Conservation (phyloP, 2,888 invertebrate genomes). For the Pammene fasciana region DNA sequence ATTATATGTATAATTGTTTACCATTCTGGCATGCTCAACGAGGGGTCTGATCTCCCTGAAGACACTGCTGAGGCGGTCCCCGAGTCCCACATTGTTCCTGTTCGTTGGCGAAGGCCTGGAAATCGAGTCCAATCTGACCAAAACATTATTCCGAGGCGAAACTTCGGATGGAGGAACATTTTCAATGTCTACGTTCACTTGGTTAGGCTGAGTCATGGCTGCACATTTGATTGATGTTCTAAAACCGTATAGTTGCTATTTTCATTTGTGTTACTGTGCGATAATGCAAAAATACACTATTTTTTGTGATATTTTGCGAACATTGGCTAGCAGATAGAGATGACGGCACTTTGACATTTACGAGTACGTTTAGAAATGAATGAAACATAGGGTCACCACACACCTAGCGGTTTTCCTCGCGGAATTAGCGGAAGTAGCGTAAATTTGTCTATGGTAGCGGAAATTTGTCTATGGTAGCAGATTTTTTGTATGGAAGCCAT, state of each 20-base stretch:
- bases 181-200: constrained; percentile 74
- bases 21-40: constrained; percentile 85
- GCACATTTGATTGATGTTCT: constrained; percentile 37
- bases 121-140: constrained; percentile 68
- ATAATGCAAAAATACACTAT: constrained; percentile 24
- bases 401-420: no score
- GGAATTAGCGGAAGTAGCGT: no score
- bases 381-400: not conserved
- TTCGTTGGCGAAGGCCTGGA: constrained; percentile 61
- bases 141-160: constrained; percentile 60
- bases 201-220: constrained; percentile 72
- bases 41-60: constrained; percentile 87
- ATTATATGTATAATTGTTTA: constrained; percentile 49
- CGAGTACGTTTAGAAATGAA: constrained; percentile 12
- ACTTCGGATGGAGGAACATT: constrained; percentile 64
- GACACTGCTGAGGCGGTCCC: constrained; percentile 74
- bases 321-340: constrained; percentile 33
- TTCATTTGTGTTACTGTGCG: constrained; percentile 22
- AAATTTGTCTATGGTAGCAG: no score
- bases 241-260: constrained; percentile 24
- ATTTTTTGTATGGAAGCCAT: no score
- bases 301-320: constrained; percentile 29
- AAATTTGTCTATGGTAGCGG: no score
- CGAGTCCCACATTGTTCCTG: constrained; percentile 70
- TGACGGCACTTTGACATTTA: constrained; percentile 34